Conservation (phyloP, 2,888 invertebrate species). For the Nomada goodeniana region DNA sequence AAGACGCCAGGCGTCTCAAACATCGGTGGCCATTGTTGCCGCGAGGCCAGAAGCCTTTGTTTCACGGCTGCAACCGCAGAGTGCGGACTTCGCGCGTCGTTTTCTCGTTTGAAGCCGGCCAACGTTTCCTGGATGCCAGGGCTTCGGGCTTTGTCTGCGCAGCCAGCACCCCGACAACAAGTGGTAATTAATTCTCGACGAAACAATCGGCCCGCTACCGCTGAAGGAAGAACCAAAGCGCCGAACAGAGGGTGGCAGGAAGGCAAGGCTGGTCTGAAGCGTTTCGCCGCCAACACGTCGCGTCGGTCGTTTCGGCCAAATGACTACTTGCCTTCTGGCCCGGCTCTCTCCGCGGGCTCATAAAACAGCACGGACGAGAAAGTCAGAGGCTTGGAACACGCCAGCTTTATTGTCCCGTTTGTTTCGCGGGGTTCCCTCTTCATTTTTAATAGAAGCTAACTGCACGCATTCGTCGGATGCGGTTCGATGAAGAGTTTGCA, state of each 20-base stretch:
- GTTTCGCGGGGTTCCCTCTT: neutral
- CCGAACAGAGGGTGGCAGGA: slow-evolving; percentile 12
- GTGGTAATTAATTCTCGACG: slow-evolving; percentile 81
- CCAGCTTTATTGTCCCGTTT: neutral
- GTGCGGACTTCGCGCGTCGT: slow-evolving; percentile 43
- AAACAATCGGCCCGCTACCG: slow-evolving; percentile 73
- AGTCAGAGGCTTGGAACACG: slow-evolving; percentile 8
- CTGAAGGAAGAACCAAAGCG: slow-evolving; percentile 47
- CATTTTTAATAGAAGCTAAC: slow-evolving; percentile 6
- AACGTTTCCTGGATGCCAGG: slow-evolving; percentile 74
- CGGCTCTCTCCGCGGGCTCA: neutral
- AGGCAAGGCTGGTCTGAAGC: slow-evolving; percentile 38
- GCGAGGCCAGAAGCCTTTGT: slow-evolving; percentile 39
- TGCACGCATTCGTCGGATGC: no score
- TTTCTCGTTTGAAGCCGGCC: slow-evolving; percentile 59
- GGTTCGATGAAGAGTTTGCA: neutral
- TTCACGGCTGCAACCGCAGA: slow-evolving; percentile 28
- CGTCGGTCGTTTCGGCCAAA: slow-evolving; percentile 47
- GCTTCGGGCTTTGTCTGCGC: slow-evolving; percentile 76
- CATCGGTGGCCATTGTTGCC: slow-evolving; percentile 54
- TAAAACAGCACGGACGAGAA: slow-evolving; percentile 33
- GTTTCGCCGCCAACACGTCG: slow-evolving; percentile 46
- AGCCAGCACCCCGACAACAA: slow-evolving; percentile 74
- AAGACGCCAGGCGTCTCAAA: slow-evolving; percentile 45
- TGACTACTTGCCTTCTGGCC: slow-evolving; percentile 7